Evolutionary conservation across 2,797 vertebrate species (phyloP), one percentile per base, ranked within the genome.

Genomic region (Mionectes olivaceus): DNA sequence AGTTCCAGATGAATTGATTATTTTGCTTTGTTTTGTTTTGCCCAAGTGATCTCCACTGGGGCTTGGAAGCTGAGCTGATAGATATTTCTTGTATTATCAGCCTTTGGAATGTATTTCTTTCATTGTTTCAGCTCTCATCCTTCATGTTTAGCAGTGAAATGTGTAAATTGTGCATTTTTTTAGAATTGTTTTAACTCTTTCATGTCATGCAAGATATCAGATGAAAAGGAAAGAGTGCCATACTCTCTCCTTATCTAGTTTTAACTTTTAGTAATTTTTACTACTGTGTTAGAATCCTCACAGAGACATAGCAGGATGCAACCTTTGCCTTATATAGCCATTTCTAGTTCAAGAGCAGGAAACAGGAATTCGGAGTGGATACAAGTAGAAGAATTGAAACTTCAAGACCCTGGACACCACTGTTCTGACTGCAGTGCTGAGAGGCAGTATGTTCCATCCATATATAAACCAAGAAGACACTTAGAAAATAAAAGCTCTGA

Each of bases 61-160:
- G 8, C 7, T 68, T 43, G 10, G 91, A 89, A 91, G 18, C 30
- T 19, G 71, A 90, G 43, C 49, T 80, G 63, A 35, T 73, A 57
- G 50, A 77, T 92, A 89, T 94, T 90, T 90, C 53, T 87, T 71
- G 13, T 69, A 56, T 76, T 81, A 81, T 78, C 65, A 71, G 3
- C 52, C 33, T 88, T 73, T 73, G 39, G 57, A 91, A 91, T 52
- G 22, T 57, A 12, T 85, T 35, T 63, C 13, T 83, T 23, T 53
- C 55, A 55, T 80, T 83, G 43, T 93, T 88, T 93, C 59, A 83
- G 57, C 25, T 73, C 55, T 73, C 39, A 7, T 84, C 14, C 69
- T 83, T 83, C 69, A 46, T 46, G 69, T 41, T 67, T 59, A 91
- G 50, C 35, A 69, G 9, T 52, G 57, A 85, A 92, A 83, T 68